These are phyloP conservation scores for Periophthalmodon schlosseri DNA, from an alignment of 2,113 vertebrate genomes.

Conservation along the genomic window DNA sequence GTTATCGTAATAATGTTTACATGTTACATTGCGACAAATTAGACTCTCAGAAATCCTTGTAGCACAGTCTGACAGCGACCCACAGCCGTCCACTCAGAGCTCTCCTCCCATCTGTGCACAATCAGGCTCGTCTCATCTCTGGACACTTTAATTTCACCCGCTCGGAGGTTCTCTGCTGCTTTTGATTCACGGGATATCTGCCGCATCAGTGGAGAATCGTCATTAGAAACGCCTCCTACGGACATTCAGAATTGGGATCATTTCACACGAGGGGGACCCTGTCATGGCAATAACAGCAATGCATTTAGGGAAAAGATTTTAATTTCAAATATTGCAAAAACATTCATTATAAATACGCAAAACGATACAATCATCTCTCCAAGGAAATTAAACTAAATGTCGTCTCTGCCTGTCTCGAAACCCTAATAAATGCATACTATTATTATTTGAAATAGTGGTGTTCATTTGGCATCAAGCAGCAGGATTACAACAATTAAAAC, in stretches of 20 bases:
- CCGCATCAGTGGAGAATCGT: slow-evolving; percentile 43
- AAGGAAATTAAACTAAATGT: slow-evolving; percentile 34
- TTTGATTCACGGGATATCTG: slow-evolving; percentile 49
- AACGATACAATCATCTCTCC: slow-evolving; percentile 14
- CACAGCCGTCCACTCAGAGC: slow-evolving; percentile 22
- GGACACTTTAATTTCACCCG: slow-evolving; percentile 74
- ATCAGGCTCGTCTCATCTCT: slow-evolving; percentile 38
- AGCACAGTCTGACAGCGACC: slow-evolving; percentile 47
- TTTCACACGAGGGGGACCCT: slow-evolving; percentile 23
- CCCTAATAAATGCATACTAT: slow-evolving; percentile 12
- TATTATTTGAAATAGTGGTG: slow-evolving; percentile 12
- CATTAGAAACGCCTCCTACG: slow-evolving; percentile 55
- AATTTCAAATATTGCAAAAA: slow-evolving; percentile 7
- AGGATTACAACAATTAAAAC: no score
- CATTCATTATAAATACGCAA: slow-evolving; percentile 16
- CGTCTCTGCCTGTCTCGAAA: slow-evolving; percentile 3
- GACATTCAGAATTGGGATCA: slow-evolving; percentile 28
- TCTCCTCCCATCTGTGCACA: slow-evolving; percentile 44
- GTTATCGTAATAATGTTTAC: no score
- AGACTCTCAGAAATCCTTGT: slow-evolving; percentile 41
- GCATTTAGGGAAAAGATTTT: slow-evolving; percentile 17
- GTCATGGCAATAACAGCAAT: slow-evolving; percentile 31
- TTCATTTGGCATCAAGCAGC: slow-evolving; percentile 19
- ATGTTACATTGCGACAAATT: no score
- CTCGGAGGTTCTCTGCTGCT: slow-evolving; percentile 38